A percentile compares a stretch with the other conserved stretches of the same genome.
phyloP scores from a whole-genome alignment of 1,140 invertebrate species.

The Neodiprion fabricii region DNA sequence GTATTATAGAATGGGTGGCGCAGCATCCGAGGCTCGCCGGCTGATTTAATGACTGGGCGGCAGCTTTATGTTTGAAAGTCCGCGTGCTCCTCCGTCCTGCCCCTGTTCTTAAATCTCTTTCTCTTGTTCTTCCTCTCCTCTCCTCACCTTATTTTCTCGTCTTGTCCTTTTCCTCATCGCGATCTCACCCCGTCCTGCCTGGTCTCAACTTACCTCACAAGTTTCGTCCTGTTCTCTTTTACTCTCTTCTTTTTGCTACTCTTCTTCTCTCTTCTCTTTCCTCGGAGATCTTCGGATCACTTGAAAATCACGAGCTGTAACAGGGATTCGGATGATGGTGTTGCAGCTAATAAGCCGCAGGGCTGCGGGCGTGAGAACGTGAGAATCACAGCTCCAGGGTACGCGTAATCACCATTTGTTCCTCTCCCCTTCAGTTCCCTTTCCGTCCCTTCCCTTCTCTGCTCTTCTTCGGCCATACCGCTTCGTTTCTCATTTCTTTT shows the following conservation, averaged over 20 bases:
- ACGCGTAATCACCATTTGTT: not conserved
- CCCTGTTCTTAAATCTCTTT: not conserved
- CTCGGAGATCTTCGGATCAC: not conserved
- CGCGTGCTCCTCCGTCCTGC: not conserved
- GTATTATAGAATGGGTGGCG: too few species aligned
- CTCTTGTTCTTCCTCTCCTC: not conserved
- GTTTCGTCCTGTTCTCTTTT: not conserved
- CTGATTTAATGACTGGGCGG: constrained; percentile 40
- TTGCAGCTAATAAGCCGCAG: too few species aligned
- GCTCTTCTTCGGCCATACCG: constrained; percentile 8
- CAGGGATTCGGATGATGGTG: not conserved
- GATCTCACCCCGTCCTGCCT: too few species aligned
- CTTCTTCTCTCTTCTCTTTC: not conserved
- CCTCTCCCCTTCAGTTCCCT: constrained; percentile 26
- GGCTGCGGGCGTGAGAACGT: not conserved
- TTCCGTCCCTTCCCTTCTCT: constrained; percentile 30
- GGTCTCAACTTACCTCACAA: too few species aligned
- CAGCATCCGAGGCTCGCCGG: too few species aligned
- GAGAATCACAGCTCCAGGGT: not conserved
- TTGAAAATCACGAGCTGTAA: not conserved
- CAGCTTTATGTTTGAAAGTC: constrained; percentile 31
- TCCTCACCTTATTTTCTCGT: not conserved
- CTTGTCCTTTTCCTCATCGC: not conserved
- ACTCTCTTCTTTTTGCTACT: not conserved
- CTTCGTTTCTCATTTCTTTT: constrained; percentile 13